Percentiles rank a stretch among this genome's conserved stretches.
These are phyloP conservation scores for Xestobium rufovillosum DNA, from an alignment of 2,888 invertebrate species.

Conservation along the genomic window DNA sequence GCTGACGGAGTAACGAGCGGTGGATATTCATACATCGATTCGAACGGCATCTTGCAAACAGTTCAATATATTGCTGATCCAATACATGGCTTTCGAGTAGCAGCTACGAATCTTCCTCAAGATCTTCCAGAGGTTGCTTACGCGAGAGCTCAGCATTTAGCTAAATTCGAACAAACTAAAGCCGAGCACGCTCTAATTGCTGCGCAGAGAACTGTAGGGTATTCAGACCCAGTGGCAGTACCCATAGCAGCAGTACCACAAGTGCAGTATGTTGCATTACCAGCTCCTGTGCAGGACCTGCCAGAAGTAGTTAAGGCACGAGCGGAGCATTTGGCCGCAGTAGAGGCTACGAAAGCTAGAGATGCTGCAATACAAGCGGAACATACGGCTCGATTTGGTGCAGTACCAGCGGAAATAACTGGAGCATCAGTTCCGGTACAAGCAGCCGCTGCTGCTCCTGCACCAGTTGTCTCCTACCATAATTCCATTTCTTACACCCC, in stretches of 20 bases:
- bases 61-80: conserved; percentile 58
- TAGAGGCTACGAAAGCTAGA: conserved; percentile 33
- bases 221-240: conserved; percentile 31
- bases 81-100: conserved; percentile 56
- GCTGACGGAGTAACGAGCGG: conserved; percentile 57
- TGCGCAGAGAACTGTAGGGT: conserved; percentile 25
- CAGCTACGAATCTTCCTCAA: conserved; percentile 57
- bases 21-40: conserved; percentile 62
- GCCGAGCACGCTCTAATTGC: conserved; percentile 30
- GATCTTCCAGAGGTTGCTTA: conserved; percentile 39
- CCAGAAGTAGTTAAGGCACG: conserved; percentile 37
- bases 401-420: conserved; percentile 27
- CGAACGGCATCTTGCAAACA: conserved; percentile 55
- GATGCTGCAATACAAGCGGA: conserved; percentile 28
- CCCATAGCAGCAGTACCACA: conserved; percentile 26
- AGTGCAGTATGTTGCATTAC: conserved; percentile 23
- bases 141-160: conserved; percentile 37
- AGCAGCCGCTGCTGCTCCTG: conserved; percentile 11
- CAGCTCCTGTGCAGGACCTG: conserved; percentile 40
- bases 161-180: conserved; percentile 34
- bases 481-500: conserved; percentile 5
- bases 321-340: conserved; percentile 34
- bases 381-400: conserved; percentile 23
- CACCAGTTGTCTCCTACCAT: conserved; percentile 2
- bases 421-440: conserved; percentile 29